These are phyloP conservation scores for Drosophila novamexicana DNA, from an alignment of 1,140 invertebrate genomes.

Conservation along the genomic window DNA sequence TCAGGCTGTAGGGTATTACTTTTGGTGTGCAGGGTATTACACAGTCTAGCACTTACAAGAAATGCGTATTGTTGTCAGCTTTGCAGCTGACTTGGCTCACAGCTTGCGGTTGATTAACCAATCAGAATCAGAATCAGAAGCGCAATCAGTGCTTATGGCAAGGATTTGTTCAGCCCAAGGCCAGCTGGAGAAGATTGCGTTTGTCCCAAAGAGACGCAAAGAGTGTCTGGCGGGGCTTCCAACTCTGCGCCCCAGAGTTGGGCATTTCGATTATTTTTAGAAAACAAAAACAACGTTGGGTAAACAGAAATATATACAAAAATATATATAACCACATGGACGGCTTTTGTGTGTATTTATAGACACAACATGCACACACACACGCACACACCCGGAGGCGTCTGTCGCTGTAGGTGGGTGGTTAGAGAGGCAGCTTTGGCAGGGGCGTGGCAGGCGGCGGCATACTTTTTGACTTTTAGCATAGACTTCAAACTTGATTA, in stretches of 20 bases:
- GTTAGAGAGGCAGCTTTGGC: constrained; percentile 4
- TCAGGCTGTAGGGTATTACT: too few species aligned
- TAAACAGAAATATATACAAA: constrained; percentile 33
- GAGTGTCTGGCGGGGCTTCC: neutral
- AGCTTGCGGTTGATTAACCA: constrained; percentile 4
- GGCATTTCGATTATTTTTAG: constrained; percentile 42
- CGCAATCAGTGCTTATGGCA: constrained; percentile 2
- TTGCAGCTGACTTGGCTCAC: too few species aligned
- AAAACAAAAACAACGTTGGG: constrained; percentile 11
- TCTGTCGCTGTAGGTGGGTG: constrained; percentile 16
- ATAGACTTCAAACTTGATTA: constrained; percentile 44
- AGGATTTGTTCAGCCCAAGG: constrained; percentile 25
- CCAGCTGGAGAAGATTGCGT: constrained; percentile 11
- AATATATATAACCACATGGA: constrained; percentile 47
- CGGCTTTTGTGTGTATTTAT: constrained; percentile 45
- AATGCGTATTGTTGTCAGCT: too few species aligned
- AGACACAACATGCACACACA: constrained; percentile 16
- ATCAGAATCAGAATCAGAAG: neutral
- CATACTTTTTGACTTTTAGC: constrained; percentile 26
- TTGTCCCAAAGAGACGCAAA: neutral
- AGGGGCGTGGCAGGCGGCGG: constrained; percentile 4
- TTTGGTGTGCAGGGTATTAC: too few species aligned
- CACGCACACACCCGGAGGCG: neutral
- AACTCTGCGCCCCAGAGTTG: constrained; percentile 18
- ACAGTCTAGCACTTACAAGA: too few species aligned